Evolutionary conservation across 2,888 invertebrate species (phyloP).

Genomic region (Spialia ferax): DNA sequence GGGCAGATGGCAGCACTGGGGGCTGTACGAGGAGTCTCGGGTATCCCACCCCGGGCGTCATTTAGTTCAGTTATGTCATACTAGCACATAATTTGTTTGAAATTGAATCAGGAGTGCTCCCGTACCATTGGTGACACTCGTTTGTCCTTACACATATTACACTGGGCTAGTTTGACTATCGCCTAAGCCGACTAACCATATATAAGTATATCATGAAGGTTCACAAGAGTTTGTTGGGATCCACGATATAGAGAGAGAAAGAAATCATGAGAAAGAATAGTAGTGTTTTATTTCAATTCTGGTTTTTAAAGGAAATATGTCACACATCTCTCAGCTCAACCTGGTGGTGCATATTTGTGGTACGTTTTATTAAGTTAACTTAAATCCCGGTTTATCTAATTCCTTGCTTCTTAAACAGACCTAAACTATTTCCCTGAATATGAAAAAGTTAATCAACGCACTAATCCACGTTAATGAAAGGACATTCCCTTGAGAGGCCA

Average conservation of each 20-base stretch:
- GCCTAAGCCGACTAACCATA: no score
- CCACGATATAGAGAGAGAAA: no score
- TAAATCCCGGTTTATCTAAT: background rate
- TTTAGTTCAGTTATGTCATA: conserved; percentile 77
- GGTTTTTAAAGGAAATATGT: no score
- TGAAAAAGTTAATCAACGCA: conserved; percentile 35
- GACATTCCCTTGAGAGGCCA: conserved; percentile 27
- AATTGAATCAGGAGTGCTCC: conserved; percentile 39
- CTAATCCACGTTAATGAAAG: conserved; percentile 38
- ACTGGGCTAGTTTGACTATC: no score
- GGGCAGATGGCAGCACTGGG: conserved; percentile 46
- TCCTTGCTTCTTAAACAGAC: background rate
- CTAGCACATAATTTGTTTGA: conserved; percentile 56
- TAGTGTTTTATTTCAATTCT: no score
- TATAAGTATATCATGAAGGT: no score
- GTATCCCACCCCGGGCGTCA: conserved; percentile 56
- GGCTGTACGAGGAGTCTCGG: conserved; percentile 21
- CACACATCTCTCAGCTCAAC: no score
- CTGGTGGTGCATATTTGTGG: background rate
- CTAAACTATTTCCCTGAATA: background rate
- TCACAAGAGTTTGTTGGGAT: no score
- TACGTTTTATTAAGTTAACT: background rate
- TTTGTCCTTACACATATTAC: no score
- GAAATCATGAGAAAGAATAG: no score
- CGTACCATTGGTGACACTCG: no score